Base-by-base conservation (phyloP, 2,113 vertebrate species). In the Oxyruncus cristatus region DNA sequence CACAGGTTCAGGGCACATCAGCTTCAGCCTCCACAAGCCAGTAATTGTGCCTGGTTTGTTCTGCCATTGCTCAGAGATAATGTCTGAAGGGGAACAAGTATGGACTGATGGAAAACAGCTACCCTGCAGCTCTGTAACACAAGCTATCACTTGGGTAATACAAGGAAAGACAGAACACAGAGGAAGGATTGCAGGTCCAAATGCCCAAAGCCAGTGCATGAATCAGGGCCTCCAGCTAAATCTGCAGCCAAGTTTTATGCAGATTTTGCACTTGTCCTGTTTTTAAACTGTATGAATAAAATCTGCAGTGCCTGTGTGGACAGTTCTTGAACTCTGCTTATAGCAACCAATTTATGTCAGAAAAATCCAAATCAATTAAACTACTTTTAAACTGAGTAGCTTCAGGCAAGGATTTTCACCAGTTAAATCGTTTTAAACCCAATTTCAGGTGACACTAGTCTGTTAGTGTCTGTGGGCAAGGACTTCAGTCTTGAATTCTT, bases 1-100 rank as follows among this genome's bases (percentile, higher is more conserved):
- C 2, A 0, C 56, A 67, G 22, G 8, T n/a, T 23, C 46, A 14
- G 63, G n/a, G 22, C n/a, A 53, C 0, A 0, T 41, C 3, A 3
- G 17, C 66, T 82, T 58, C 47, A 55, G 27, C 14, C 55, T 55
- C 55, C 61, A 61, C 22, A 32, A 42, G 66, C n/a, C 65, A 46
- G 9, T 39, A 33, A 65, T 39, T 46, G 39, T 30, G 47, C 37
- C 37, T 91, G 59, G 14, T 44, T 68, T 79, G 46, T n/a, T 66
- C 65, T 91, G 86, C n/a, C 15, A 3, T 41, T 76, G 53, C 67
- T 89, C 72, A 80, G 83, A 62, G 63, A 49, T 52, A 44, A 32
- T 32, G 50, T 24, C 50, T n/a, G 70, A 70, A 62, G 37, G 21
- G 63, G n/a, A 91, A 26, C 49, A 58, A 56, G 44, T 14, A 61